A percentile compares a stretch with the other conserved stretches of the same genome.
phyloP scores from a whole-genome alignment of 2,113 vertebrate species.

The Epinephelus moara region DNA sequence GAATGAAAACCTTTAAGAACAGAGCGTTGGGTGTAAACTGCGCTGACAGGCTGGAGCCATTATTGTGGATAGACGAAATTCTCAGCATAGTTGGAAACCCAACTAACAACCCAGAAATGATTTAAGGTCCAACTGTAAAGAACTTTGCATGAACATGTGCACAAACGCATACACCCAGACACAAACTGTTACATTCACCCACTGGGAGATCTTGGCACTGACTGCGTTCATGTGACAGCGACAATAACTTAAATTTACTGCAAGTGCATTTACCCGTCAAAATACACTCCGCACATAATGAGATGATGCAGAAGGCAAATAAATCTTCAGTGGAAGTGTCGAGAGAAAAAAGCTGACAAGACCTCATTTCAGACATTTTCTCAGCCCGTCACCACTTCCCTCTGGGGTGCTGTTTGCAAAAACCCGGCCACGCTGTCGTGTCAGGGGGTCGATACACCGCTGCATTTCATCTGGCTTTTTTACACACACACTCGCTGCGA shows the following conservation, averaged over 20 bases:
- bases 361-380: conserved; percentile 35
- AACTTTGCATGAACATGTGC: neutral
- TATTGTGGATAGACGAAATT: conserved; percentile 27
- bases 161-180: neutral
- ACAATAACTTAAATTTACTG: conserved; percentile 51
- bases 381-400: conserved; percentile 30
- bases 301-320: conserved; percentile 25
- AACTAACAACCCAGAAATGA: conserved; percentile 33
- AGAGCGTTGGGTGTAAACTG: neutral
- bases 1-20: conserved; percentile 10
- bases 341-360: conserved; percentile 15
- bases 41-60: conserved; percentile 22
- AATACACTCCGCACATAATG: conserved; percentile 34
- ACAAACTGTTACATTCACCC: conserved; percentile 15
- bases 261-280: conserved; percentile 20
- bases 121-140: conserved; percentile 3
- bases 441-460: conserved; percentile 19
- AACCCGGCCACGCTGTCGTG: neutral
- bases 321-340: conserved; percentile 32
- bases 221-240: conserved; percentile 8
- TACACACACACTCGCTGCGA: conserved; percentile 14
- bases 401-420: conserved; percentile 10
- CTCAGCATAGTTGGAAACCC: conserved; percentile 16
- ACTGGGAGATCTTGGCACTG: conserved; percentile 28
- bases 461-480: conserved; percentile 41